Conservation (phyloP, 2,113 vertebrate species). For the Syngnathus typhle region DNA sequence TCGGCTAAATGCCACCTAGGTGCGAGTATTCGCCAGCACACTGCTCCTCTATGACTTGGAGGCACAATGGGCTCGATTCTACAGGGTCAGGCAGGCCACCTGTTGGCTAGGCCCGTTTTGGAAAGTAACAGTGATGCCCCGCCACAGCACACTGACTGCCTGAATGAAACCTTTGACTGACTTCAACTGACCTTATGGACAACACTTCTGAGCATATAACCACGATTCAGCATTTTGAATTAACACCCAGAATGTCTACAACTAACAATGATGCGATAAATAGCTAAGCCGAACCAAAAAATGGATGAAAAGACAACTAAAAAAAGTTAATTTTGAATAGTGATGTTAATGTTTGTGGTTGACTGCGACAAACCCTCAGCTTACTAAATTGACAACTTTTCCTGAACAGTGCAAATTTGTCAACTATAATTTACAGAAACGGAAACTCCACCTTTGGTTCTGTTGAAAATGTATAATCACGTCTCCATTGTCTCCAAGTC, state of each 20-base stretch:
- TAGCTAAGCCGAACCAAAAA: neutral
- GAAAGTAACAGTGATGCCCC: conserved; percentile 29
- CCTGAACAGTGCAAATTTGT: conserved; percentile 31
- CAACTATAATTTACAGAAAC: conserved; percentile 41
- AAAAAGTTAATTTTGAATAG: too few relatives aligned
- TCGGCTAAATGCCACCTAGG: neutral
- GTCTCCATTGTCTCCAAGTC: conserved; percentile 43
- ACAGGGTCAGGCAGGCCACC: conserved; percentile 25
- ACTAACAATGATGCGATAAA: neutral
- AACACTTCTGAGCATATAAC: conserved; percentile 1
- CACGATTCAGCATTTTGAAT: conserved; percentile 7
- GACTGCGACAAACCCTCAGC: too few relatives aligned
- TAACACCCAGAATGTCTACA: too few relatives aligned
- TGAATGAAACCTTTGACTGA: conserved; percentile 58
- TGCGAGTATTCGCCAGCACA: neutral
- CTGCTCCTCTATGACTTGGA: neutral
- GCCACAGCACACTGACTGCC: neutral
- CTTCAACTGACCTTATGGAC: conserved; percentile 18
- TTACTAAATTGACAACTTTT: neutral
- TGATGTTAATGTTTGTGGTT: too few relatives aligned
- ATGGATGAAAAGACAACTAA: too few relatives aligned
- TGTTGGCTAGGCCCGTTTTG: conserved; percentile 41
- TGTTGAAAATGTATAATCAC: conserved; percentile 26
- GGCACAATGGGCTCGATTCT: conserved; percentile 8
- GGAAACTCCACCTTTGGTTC: conserved; percentile 54